Percentiles rank a stretch among this genome's conserved stretches.
Evolutionary conservation across 2,888 invertebrate genomes (phyloP).

Genomic region (Aspidiotus rigidus): DNA sequence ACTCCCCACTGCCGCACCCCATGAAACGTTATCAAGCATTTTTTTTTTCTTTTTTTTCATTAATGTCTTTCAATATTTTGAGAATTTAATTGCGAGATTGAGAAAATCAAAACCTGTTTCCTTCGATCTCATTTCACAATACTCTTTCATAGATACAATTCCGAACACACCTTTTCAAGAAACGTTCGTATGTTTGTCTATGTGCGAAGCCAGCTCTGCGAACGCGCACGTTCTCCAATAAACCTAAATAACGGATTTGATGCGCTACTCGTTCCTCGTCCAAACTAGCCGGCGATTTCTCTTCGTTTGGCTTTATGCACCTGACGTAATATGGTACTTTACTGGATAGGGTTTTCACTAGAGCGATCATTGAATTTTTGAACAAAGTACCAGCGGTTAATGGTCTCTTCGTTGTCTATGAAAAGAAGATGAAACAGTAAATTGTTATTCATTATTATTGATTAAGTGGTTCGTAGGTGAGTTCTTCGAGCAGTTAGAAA

Average conservation of each 20-base stretch:
- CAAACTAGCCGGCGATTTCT: constrained; percentile 77
- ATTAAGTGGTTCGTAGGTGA: too few species aligned
- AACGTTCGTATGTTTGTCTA: constrained; percentile 84
- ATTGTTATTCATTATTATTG: too few species aligned
- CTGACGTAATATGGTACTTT: constrained; percentile 96
- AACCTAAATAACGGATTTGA: constrained; percentile 76
- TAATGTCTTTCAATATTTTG: too few species aligned
- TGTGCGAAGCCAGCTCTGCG: constrained; percentile 95
- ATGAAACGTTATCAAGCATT: too few species aligned
- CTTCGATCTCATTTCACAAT: too few species aligned
- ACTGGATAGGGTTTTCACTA: constrained; percentile 76
- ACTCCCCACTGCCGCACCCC: too few species aligned
- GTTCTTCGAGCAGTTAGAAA: too few species aligned
- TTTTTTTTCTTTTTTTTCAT: too few species aligned
- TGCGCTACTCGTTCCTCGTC: constrained; percentile 69
- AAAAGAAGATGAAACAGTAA: constrained; percentile 27
- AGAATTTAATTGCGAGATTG: too few species aligned
- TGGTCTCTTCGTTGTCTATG: constrained; percentile 84
- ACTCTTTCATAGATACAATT: too few species aligned
- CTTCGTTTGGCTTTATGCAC: constrained; percentile 93
- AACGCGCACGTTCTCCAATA: constrained; percentile 91
- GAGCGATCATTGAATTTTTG: constrained; percentile 85
- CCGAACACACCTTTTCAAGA: constrained; percentile 61
- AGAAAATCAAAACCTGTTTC: too few species aligned
- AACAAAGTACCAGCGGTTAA: constrained; percentile 88